phyloP scores from a whole-genome alignment of 2,888 invertebrate genomes.

The Eupsilia transversa region DNA sequence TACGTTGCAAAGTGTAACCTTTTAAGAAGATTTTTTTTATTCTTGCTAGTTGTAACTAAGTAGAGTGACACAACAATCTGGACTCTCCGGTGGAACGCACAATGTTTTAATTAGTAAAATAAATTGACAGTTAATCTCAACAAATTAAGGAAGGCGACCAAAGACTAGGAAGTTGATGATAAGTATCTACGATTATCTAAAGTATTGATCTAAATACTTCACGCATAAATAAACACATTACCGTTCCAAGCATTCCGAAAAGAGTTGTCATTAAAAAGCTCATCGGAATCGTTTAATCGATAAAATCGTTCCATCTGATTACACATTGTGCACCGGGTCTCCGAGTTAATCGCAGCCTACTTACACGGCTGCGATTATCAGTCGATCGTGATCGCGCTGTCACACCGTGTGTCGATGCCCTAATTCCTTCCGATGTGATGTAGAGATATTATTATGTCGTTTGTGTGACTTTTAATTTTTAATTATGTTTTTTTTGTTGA shows the following conservation, averaged over 20 bases:
- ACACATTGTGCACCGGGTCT: conserved; percentile 49
- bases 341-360: conserved; percentile 58
- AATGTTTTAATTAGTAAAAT: conserved; percentile 20
- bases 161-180: conserved; percentile 27
- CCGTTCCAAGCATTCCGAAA: conserved; percentile 30
- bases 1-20: neutral
- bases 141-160: conserved; percentile 33
- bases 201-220: conserved; percentile 52
- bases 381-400: conserved; percentile 51
- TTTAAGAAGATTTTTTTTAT: neutral
- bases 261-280: conserved; percentile 55
- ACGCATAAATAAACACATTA: conserved; percentile 57
- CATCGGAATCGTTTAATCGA: conserved; percentile 58
- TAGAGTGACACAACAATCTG: neutral
- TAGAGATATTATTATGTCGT: conserved; percentile 21
- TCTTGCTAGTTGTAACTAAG: neutral
- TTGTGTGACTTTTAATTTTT: conserved; percentile 38
- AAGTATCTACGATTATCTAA: conserved; percentile 36
- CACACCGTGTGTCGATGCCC: conserved; percentile 50
- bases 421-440: conserved; percentile 52
- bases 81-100: neutral
- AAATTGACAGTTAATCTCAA: conserved; percentile 17
- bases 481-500: conserved; percentile 11
- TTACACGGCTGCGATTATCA: conserved; percentile 62
- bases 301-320: conserved; percentile 64